Evolutionary conservation across 2,797 vertebrate species (phyloP), one percentile per base, ranked within the genome.

Genomic region (Peromyscus eremicus): DNA sequence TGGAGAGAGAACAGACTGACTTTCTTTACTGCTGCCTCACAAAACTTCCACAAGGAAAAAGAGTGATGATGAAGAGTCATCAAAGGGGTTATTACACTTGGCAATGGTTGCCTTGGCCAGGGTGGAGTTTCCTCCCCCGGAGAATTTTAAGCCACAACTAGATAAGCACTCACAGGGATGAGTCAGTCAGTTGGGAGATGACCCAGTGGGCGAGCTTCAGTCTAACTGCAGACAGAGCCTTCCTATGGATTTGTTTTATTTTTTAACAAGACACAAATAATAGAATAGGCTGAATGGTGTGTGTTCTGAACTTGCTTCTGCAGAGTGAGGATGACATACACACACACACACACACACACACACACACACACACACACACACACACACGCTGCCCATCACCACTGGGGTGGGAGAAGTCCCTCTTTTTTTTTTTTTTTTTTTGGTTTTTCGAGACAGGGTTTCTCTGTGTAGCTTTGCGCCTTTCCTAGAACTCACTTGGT

Each of bases 211-310:
- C 46, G 32, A 92, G 49, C 60, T 6, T 34, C 55, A n/a, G 29
- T 4, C 9, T 6, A 66, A 81, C 75, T 55, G 40, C n/a, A 81
- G 57, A 64, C 10, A 84, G 43, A 43, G 52, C 40, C 77, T 77
- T 75, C 4, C 32, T 77, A 55, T 60, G 75, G 12, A 55, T 49
- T 19, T 84, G 21, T 60, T 95, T 81, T 86, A 55, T 77, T 92
- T 89, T 91, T 88, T 49, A 95, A 60, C 9, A 55, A 91, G 40
- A 92, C 27, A 32, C 75, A 95, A 71, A 77, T 68, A 68, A 91
- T 7, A 14, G 29, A 40, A 57, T 1, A n/a, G 77, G 43, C 62
- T 64, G 49, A 75, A 92, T 29, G 21, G 71, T 49, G 0, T 23
- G 27, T 34, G 32, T 80, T 86, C n/a, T 66, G 25, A 62, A 85